Conservation (phyloP, 2,113 vertebrate genomes). For the Monopterus albus region DNA sequence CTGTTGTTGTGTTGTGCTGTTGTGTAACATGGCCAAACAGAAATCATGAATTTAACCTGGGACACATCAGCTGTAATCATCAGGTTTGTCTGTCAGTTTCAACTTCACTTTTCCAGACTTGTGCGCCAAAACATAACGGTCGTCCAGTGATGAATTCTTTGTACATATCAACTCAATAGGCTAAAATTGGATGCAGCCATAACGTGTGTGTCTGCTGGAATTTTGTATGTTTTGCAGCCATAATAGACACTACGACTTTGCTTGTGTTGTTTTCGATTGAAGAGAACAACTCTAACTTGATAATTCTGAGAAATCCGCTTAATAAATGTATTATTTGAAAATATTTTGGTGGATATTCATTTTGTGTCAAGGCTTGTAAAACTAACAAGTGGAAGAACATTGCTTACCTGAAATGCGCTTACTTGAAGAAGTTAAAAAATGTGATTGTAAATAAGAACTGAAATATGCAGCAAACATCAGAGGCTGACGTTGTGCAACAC, state of each 20-base stretch:
- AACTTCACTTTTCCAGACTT: too few species aligned
- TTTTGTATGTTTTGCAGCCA: too few species aligned
- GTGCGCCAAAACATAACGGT: too few species aligned
- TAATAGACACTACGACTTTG: too few species aligned
- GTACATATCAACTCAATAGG: too few species aligned
- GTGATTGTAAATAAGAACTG: not conserved
- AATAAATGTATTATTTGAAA: not conserved
- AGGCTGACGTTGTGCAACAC: not conserved
- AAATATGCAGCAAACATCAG: not conserved
- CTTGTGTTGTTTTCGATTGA: not conserved
- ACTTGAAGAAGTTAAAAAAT: not conserved
- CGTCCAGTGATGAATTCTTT: too few species aligned
- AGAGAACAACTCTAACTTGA: not conserved
- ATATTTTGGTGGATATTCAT: too few species aligned
- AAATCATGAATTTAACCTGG: too few species aligned
- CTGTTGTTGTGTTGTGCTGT: too few species aligned
- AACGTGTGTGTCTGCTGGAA: too few species aligned
- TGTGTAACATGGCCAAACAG: too few species aligned
- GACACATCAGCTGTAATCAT: not conserved
- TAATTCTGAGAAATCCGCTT: not conserved
- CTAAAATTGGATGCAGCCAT: too few species aligned
- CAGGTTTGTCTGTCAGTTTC: not conserved
- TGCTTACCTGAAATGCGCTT: not conserved
- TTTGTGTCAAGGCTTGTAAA: not conserved
- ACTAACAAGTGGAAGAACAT: not conserved